Conservation (phyloP, 2,888 invertebrate genomes). For the Eristalis intricaria region DNA sequence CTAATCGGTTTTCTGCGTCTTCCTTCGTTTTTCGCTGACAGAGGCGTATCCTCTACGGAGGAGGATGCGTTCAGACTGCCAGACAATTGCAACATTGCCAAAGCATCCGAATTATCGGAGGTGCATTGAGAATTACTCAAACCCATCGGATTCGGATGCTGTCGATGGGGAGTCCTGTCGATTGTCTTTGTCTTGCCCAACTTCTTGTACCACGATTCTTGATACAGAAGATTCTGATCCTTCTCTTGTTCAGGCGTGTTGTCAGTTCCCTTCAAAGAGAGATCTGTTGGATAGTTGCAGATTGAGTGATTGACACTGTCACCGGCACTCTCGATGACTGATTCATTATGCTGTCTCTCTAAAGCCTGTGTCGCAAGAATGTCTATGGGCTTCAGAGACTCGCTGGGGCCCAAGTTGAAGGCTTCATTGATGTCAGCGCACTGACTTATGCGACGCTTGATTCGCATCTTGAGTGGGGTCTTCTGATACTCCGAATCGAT, state of each 20-base stretch:
- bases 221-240: conserved; percentile 31
- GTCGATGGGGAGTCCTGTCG: neutral
- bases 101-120: neutral
- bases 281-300: neutral
- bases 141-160: neutral
- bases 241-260: neutral
- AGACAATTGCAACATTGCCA: neutral
- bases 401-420: conserved; percentile 12
- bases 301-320: neutral
- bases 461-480: conserved; percentile 24
- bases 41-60: neutral
- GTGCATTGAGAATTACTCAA: no score
- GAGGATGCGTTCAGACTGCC: neutral
- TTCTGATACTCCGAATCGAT: conserved; percentile 11
- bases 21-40: conserved; percentile 11
- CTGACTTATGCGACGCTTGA: conserved; percentile 42
- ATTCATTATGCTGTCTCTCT: neutral
- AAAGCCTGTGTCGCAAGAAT: neutral
- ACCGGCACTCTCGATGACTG: neutral
- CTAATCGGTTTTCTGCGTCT: conserved; percentile 21
- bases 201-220: conserved; percentile 46
- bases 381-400: neutral
- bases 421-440: conserved; percentile 31
- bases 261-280: no score
- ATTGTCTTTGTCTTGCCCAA: conserved; percentile 18